These are phyloP conservation scores for Lasius platythorax DNA, from an alignment of 2,888 invertebrate genomes.

Conservation along the genomic window DNA sequence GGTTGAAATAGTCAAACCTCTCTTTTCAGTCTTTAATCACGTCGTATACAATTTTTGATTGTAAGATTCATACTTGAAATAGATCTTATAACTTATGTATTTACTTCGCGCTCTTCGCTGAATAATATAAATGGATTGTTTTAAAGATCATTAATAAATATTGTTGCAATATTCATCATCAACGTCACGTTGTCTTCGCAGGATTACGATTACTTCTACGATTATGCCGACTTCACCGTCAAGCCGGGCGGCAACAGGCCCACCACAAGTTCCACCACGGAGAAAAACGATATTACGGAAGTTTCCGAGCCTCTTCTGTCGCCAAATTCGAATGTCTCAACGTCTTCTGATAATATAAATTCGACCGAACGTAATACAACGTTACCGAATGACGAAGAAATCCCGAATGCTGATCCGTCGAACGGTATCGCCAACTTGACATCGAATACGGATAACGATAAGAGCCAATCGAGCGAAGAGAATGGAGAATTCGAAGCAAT, in stretches of 20 bases:
- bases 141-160: background rate
- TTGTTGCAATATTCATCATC: background rate
- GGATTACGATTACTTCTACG: constrained; percentile 92
- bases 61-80: background rate
- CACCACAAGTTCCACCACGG: constrained; percentile 64
- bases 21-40: background rate
- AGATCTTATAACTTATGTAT: background rate
- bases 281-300: constrained; percentile 19
- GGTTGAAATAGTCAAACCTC: background rate
- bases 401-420: background rate
- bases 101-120: background rate
- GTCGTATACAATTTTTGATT: background rate
- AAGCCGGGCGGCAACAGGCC: constrained; percentile 86
- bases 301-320: background rate
- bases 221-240: constrained; percentile 91
- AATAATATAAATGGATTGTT: constrained; percentile 2
- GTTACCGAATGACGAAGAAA: constrained; percentile 1
- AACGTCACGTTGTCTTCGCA: constrained; percentile 83
- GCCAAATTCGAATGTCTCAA: constrained; percentile 30
- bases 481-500: background rate
- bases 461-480: constrained; percentile 2
- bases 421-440: background rate
- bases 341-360: background rate
- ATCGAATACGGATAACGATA: constrained; percentile 16
- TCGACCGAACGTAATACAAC: background rate